These are phyloP conservation scores for Druon quercuslanigerum DNA, from an alignment of 1,140 invertebrate genomes.

Conservation along the genomic window DNA sequence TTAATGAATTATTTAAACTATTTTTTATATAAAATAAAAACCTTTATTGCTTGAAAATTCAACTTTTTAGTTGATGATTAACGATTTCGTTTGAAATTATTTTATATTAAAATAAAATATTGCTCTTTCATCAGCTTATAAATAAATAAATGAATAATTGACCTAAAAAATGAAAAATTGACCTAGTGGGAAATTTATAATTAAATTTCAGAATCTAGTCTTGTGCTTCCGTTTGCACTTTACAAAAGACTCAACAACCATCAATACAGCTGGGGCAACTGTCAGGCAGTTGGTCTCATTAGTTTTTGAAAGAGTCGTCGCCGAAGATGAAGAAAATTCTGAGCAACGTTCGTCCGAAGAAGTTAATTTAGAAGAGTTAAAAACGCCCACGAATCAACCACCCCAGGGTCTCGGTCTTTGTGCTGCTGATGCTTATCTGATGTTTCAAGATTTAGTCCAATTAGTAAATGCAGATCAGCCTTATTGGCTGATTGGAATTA, in stretches of 20 bases:
- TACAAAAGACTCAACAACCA: conserved; percentile 93
- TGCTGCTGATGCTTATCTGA: conserved; percentile 95
- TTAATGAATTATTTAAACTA: no score
- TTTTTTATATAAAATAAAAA: no score
- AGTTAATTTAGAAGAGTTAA: conserved; percentile 86
- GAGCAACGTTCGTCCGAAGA: conserved; percentile 68
- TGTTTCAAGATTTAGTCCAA: conserved; percentile 98
- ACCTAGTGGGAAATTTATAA: no score
- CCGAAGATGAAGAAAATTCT: conserved; percentile 79
- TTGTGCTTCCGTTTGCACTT: conserved; percentile 97
- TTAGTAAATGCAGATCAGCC: conserved; percentile 97
- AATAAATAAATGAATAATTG: no score
- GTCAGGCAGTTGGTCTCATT: conserved; percentile 96
- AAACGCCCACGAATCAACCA: conserved; percentile 83
- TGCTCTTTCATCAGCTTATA: no score
- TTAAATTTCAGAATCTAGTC: conserved; percentile 87
- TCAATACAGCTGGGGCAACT: conserved; percentile 97
- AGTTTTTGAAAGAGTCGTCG: conserved; percentile 95
- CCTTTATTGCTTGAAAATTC: no score
- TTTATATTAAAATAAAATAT: no score
- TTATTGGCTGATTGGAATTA: conserved; percentile 95
- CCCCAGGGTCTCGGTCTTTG: conserved; percentile 90
- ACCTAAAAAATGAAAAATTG: no score
- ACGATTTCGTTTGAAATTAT: no score
- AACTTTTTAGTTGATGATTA: no score